Base-by-base conservation (phyloP, 2,888 invertebrate genomes). In the Macrophya annulata region DNA sequence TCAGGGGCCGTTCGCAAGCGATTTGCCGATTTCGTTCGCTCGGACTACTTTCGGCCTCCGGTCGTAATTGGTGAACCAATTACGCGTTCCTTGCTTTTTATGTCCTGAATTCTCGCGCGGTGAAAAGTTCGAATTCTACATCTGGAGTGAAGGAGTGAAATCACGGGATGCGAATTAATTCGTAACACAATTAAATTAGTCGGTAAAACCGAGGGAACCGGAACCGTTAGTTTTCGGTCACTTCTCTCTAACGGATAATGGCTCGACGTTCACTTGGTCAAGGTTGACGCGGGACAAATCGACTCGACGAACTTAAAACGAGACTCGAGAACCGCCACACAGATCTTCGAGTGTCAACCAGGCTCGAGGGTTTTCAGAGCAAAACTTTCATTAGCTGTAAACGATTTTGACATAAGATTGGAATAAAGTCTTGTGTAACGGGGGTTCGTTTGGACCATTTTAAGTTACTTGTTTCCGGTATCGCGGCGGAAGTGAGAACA, bases 201-300 rank as follows among this genome's bases (percentile, higher is more conserved):
- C 76, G 87, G 85, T 86, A 81, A 55, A 85, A 76, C 62, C 77
- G 31, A 37, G 40, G 76, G 81, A 85, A 90, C 87, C 88, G 40
- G 84, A 84, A 45, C 84, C 84, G 86, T 90, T 88, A 86, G 88
- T 90, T 88, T 88, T 90, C 84, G 87, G 77, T 77, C n/a, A 45
- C 74, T 45, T 74, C 68, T 68, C 82, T 25, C 82, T 43, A 43
- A 55, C 51, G 82, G 31, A 62, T 68, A 82, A 48, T 40, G 74
- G 12, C 77, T 21, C 40, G 43, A 71, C 40, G 40, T 71, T 71
- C 45, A 74, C 77, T 51, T 37, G 77, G 77, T 51, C 51, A 51
- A 77, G 77, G 77, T 48, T 77, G 77, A 77, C 77, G 77, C 31
- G 77, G 51, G 31, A 77, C 77, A 48, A 77, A 77, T 77, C 77